Base-by-base conservation (phyloP, 2,888 invertebrate genomes). In the Aspidiotus destructor region DNA sequence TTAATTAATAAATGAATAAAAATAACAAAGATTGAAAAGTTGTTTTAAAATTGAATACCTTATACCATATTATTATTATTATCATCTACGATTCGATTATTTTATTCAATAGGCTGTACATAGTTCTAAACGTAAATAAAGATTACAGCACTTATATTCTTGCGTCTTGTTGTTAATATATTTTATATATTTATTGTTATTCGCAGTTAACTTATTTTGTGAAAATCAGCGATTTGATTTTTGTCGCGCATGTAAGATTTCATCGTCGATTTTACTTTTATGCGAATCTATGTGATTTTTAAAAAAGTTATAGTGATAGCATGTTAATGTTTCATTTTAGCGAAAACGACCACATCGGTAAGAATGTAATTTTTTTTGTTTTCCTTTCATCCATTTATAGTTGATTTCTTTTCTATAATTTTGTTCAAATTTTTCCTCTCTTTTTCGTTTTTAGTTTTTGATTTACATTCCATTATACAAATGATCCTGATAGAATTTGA, bases 221-320 rank as follows among this genome's bases (percentile, higher is more conserved):
- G 10, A n/a, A n/a, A 48, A 48, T 2, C 48, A 48, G 48, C 48
- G 11, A 48, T 48, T 48, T 28, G 28, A 28, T 28, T 28, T 28
- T 28, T 28, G 28, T 28, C 28, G 28, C 28, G 28, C 5, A 28
- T 28, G 28, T 28, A 28, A 28, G 28, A n/a, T 48, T 48, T 13
- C n/a, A 48, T 13, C 48, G n/a, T 48, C n/a, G 48, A 13, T 48
- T 48, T 48, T n/a, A 48, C 6, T 28, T n/a, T 48, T 48, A 48
- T n/a, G 48, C 48, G 11, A 48, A 48, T 48, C n/a, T n/a, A 48
- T 48, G 48, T 48, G 48, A 48, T 48, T 48, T 48, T 48, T n/a
- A n/a, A 48, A 48, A 48, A 48, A 11, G 28, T 28, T 28, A 28
- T 48, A 48, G 48, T 48, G 48, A 48, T 48, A 48, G 48, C n/a